phyloP scores from a whole-genome alignment of 2,888 invertebrate genomes.

The Choristoneura rosaceana region DNA sequence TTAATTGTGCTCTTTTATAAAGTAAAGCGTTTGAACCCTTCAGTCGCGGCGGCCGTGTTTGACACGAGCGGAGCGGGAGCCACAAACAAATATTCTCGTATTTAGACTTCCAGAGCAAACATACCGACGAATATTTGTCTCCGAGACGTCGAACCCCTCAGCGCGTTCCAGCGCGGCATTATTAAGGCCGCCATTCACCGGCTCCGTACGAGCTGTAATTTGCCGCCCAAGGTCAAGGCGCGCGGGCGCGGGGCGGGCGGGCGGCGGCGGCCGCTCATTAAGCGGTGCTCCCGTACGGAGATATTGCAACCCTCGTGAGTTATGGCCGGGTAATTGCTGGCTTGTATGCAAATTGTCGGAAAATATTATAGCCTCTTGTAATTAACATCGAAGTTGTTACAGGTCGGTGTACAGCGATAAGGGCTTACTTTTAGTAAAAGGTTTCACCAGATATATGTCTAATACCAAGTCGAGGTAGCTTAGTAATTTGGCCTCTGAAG shows the following conservation, averaged over 20 bases:
- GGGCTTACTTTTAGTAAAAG: neutral
- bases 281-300: slow-evolving; percentile 21
- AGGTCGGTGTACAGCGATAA: neutral
- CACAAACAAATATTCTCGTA: slow-evolving; percentile 13
- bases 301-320: slow-evolving; percentile 14
- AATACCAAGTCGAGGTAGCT: no score
- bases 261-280: slow-evolving; percentile 14
- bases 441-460: neutral
- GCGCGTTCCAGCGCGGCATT: slow-evolving; percentile 6
- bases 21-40: neutral
- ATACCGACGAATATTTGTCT: slow-evolving; percentile 15
- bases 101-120: slow-evolving; percentile 6
- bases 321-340: slow-evolving; percentile 19
- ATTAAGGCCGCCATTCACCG: slow-evolving; percentile 28
- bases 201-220: slow-evolving; percentile 19
- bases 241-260: slow-evolving; percentile 17
- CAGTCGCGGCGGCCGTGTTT: neutral
- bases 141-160: slow-evolving; percentile 12
- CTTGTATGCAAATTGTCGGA: slow-evolving; percentile 29
- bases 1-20: neutral
- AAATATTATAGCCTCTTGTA: slow-evolving; percentile 20
- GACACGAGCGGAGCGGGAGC: neutral
- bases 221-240: slow-evolving; percentile 38
- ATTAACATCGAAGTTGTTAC: slow-evolving; percentile 9
- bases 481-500: no score